These are phyloP conservation scores for Eciton burchellii DNA, from an alignment of 1,140 invertebrate species.

Conservation along the genomic window DNA sequence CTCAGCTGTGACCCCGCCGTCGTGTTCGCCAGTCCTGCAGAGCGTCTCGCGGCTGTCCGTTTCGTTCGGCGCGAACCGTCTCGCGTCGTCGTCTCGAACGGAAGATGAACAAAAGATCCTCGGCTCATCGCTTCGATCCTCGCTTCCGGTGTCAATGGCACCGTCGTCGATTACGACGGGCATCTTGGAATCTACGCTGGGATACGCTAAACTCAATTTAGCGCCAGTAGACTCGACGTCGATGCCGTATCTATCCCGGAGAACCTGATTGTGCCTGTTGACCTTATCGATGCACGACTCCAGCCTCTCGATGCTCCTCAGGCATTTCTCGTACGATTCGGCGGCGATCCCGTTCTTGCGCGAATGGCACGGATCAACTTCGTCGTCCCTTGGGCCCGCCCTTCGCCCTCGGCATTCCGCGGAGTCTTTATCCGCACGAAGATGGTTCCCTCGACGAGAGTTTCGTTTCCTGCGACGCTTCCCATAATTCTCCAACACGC, in stretches of 20 bases:
- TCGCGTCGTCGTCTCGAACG: neutral
- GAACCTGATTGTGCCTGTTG: constrained; percentile 71
- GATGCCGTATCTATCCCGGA: constrained; percentile 73
- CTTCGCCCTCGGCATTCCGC: constrained; percentile 43
- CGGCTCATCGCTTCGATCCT: neutral
- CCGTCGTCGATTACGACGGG: neutral
- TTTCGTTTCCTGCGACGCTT: constrained; percentile 27
- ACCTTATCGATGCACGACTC: constrained; percentile 75
- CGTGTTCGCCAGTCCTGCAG: neutral
- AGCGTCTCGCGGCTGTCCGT: neutral
- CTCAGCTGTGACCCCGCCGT: neutral
- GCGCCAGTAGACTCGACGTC: constrained; percentile 76
- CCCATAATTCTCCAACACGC: constrained; percentile 35
- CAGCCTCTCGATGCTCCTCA: constrained; percentile 76
- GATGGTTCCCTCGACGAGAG: neutral
- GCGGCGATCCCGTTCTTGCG: constrained; percentile 51
- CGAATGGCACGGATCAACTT: constrained; percentile 46
- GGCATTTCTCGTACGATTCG: constrained; percentile 76
- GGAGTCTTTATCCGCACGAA: constrained; percentile 39
- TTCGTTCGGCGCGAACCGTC: neutral
- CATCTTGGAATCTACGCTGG: constrained; percentile 68
- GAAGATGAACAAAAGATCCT: constrained; percentile 8
- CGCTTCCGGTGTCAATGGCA: neutral
- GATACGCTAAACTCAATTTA: constrained; percentile 75
- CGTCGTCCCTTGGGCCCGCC: constrained; percentile 59